phyloP scores from a whole-genome alignment of 2,888 invertebrate genomes.

The Eurytoma adleriae region DNA sequence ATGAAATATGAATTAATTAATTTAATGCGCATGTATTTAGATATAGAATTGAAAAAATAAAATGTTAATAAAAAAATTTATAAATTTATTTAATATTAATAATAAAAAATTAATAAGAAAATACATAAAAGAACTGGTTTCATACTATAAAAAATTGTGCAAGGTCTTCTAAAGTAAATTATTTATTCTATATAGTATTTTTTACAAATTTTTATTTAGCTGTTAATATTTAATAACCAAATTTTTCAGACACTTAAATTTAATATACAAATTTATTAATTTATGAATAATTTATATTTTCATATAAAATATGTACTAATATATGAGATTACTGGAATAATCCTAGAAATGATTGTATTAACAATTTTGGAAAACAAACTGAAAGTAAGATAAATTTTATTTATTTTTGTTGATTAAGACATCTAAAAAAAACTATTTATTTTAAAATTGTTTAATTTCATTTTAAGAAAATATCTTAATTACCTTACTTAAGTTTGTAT shows the following conservation, averaged over 20 bases:
- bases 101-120: too few relatives aligned
- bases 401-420: not conserved
- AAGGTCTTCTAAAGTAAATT: too few relatives aligned
- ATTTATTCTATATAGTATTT: not conserved
- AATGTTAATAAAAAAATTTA: too few relatives aligned
- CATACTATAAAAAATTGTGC: not conserved
- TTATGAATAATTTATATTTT: constrained; percentile 4
- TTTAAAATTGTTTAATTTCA: not conserved
- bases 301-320: constrained; percentile 22
- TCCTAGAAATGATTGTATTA: not conserved
- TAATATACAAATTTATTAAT: not conserved
- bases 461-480: constrained; percentile 18
- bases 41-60: too few relatives aligned
- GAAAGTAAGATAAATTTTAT: too few relatives aligned
- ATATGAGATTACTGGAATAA: not conserved
- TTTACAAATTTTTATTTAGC: not conserved
- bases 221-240: constrained; percentile 4
- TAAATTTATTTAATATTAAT: too few relatives aligned
- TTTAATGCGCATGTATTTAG: too few relatives aligned
- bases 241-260: not conserved
- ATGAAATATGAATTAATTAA: not conserved
- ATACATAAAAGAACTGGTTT: too few relatives aligned
- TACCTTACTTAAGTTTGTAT: not conserved
- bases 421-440: constrained; percentile 5
- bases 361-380: not conserved